phyloP scores from a whole-genome alignment of 35 echinoderm and acorn worm species.

The Eucidaris tribuloides region DNA sequence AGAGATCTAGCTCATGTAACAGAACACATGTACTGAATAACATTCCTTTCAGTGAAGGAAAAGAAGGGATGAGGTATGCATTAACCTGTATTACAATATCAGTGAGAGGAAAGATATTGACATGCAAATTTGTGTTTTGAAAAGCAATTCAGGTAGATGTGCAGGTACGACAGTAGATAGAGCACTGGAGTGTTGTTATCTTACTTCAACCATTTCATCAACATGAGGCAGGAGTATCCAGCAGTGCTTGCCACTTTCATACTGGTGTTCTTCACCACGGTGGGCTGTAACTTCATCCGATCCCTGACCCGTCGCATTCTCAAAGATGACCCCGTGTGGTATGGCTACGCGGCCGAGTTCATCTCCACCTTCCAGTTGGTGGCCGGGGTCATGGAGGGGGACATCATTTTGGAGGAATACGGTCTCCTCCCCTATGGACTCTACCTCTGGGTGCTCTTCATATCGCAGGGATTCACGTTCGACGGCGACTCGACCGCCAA shows the following conservation, averaged over 20 bases:
- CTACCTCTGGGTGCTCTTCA: constrained; percentile 83
- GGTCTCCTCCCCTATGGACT: constrained; percentile 60
- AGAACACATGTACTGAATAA: no score
- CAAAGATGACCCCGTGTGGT: not conserved
- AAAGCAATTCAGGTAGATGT: no score
- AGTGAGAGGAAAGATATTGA: no score
- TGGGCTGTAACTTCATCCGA: not conserved
- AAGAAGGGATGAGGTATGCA: no score
- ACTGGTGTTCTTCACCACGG: constrained; percentile 9
- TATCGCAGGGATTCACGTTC: constrained; percentile 75
- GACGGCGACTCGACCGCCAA: constrained; percentile 84
- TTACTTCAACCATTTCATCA: no score
- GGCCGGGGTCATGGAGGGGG: constrained; percentile 86
- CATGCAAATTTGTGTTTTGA: no score
- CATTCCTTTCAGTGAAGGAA: no score
- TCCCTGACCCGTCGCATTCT: not conserved
- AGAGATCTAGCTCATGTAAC: no score
- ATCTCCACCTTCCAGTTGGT: constrained; percentile 96
- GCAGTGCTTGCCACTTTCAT: not conserved
- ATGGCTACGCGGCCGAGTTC: constrained; percentile 65
- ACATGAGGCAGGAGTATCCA: constrained; percentile 10
- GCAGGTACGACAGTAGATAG: no score
- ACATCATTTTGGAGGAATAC: constrained; percentile 86
- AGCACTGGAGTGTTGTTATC: no score
- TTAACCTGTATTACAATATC: no score